Conservation (phyloP, 2,113 vertebrate genomes). For the Cololabis saira region DNA sequence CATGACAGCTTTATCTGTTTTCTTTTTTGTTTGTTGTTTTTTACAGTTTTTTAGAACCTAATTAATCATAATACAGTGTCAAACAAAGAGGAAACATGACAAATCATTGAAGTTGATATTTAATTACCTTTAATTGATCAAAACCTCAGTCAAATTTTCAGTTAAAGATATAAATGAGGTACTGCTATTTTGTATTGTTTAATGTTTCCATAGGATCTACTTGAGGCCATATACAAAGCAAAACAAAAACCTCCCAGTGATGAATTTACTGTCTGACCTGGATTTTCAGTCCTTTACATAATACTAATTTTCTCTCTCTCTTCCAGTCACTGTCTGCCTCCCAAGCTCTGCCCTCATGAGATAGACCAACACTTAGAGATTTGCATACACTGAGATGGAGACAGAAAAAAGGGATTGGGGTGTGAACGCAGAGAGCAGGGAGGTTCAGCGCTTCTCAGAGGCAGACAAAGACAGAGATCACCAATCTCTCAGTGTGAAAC, state of each 20-base stretch:
- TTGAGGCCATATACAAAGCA: conserved; percentile 12
- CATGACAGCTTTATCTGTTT: no score
- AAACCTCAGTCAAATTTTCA: background rate
- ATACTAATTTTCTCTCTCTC: conserved; percentile 45
- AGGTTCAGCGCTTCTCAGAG: conserved; percentile 43
- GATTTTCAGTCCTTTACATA: conserved; percentile 67
- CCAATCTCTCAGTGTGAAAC: conserved; percentile 67
- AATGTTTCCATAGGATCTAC: conserved; percentile 15
- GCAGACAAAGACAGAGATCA: conserved; percentile 68
- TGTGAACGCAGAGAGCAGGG: conserved; percentile 34
- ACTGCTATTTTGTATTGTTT: conserved; percentile 1
- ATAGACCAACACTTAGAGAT: conserved; percentile 52
- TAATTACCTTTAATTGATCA: background rate
- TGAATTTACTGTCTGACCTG: conserved; percentile 63
- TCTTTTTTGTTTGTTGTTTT: no score
- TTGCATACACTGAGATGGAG: conserved; percentile 53
- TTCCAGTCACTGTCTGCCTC: conserved; percentile 25
- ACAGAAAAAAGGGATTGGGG: conserved; percentile 20
- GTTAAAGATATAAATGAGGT: background rate
- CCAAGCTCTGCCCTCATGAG: conserved; percentile 31
- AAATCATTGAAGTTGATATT: background rate
- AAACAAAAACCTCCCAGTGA: conserved; percentile 39
- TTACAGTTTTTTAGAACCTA: no score
- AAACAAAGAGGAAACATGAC: background rate
- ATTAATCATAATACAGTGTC: no score